phyloP scores from a whole-genome alignment of 1,140 invertebrate species.

The Hylaeus volcanicus region DNA sequence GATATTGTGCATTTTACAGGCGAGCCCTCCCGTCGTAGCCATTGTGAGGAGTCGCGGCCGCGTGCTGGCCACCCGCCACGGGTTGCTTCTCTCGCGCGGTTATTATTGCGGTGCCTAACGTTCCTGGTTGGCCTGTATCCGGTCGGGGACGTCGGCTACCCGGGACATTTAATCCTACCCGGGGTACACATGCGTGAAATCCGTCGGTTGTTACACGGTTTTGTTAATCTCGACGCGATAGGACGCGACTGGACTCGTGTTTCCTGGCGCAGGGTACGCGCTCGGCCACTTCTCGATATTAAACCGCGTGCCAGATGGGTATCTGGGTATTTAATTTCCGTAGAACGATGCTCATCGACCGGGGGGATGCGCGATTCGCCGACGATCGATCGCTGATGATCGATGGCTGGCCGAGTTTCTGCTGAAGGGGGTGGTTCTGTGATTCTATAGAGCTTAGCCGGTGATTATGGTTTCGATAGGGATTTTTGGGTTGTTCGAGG shows the following conservation, averaged over 20 bases:
- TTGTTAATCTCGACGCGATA: constrained; percentile 65
- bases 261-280: not conserved
- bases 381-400: not conserved
- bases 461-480: no score
- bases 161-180: constrained; percentile 68
- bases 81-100: constrained; percentile 45
- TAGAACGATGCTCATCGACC: not conserved
- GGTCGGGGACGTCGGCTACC: constrained; percentile 34
- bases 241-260: constrained; percentile 23
- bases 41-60: constrained; percentile 75
- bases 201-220: constrained; percentile 66
- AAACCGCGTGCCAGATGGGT: not conserved
- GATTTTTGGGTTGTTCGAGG: no score
- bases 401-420: constrained; percentile 9
- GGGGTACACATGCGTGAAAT: constrained; percentile 73
- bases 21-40: constrained; percentile 43
- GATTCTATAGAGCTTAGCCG: no score
- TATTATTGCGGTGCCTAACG: constrained; percentile 53
- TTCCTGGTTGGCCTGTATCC: constrained; percentile 40
- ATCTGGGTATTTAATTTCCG: constrained; percentile 47
- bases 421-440: no score
- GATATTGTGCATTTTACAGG: constrained; percentile 80
- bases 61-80: constrained; percentile 66
- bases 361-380: not conserved
- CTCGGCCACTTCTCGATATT: constrained; percentile 6